These are phyloP conservation scores for Pocillopora verrucosa DNA, from an alignment of 64 coral and sea anemone genomes.

Conservation along the genomic window DNA sequence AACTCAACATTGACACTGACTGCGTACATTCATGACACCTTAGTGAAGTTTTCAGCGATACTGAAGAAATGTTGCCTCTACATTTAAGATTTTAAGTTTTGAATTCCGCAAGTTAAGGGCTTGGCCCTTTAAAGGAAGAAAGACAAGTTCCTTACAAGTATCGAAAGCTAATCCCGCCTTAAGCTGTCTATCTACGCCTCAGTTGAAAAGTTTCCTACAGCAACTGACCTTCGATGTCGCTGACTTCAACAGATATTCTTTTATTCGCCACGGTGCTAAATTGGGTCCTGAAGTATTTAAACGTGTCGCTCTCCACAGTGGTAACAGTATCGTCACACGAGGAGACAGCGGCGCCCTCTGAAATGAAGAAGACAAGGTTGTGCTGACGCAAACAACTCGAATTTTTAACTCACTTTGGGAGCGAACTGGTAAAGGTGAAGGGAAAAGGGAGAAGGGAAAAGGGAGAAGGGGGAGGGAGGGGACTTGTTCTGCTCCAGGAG, in stretches of 20 bases:
- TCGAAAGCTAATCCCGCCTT: too few species aligned
- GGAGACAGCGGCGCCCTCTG: constrained; percentile 81
- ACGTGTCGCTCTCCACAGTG: constrained; percentile 88
- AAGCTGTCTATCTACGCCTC: too few species aligned
- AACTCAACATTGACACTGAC: too few species aligned
- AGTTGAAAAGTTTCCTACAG: background rate
- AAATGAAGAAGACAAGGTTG: background rate
- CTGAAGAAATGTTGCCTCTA: too few species aligned
- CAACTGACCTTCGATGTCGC: constrained; percentile 76
- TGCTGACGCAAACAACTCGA: background rate
- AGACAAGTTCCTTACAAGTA: too few species aligned
- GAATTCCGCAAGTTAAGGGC: too few species aligned
- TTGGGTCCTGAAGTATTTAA: constrained; percentile 88
- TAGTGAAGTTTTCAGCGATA: background rate
- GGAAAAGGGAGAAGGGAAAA: background rate
- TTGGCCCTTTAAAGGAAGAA: too few species aligned
- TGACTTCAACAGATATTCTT: constrained; percentile 80
- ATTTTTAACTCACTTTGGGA: too few species aligned
- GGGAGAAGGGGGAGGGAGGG: background rate
- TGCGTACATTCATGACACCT: background rate
- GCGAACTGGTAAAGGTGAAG: background rate
- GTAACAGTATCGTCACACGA: constrained; percentile 82
- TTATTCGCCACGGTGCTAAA: constrained; percentile 65
- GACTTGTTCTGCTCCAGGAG: too few species aligned
- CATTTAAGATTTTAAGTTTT: too few species aligned